Evolutionary conservation across 2,113 vertebrate species (phyloP), one percentile per base, ranked within the genome.

Genomic region (Nannospalax galili): DNA sequence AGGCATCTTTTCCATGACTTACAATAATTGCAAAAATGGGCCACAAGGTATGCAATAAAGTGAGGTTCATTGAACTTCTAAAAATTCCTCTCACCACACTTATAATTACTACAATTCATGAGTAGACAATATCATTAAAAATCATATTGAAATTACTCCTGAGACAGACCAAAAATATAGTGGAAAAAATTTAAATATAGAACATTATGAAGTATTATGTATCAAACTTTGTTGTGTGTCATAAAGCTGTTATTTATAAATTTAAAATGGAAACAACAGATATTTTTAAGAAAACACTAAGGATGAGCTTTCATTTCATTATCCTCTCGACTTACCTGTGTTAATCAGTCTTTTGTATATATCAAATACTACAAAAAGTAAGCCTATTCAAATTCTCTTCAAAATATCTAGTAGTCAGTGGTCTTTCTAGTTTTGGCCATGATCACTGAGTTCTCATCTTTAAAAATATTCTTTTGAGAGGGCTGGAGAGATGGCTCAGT

Each of bases 391-490:
- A 8, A 15, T 70, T 86, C 1, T 65, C 28, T 86, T 97, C 95
- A 96, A 97, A 86, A 79, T 75, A 95, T 37, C 94, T 73, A 96
- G 40, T 97, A 88, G 40, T 96, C 60, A 70, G 10, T 94, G 84
- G 96, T 48, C 72, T 96, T 92, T 67, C 87, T 86, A 0, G 37
- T 95, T 58, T 96, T 95, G 93, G 60, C 92, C 90, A 77, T 97
- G 95, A 92, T 96, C 86, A 92, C 91, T 81, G 84, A 3, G 22
- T 52, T 11, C 6, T 52, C 48, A 6, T 52, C 48, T 52, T 52
- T 52, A 52, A 52, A 52, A 40, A n/a, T 52, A 11, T 52, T 52
- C 48, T 52, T 52, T 52, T 52, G 6, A 52, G 11, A 52, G 48
- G n/a, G n/a, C n/a, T n/a, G n/a, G n/a, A n/a, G n/a, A n/a, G n/a